Percentiles rank a stretch among this genome's conserved stretches.
Evolutionary conservation across 2,888 invertebrate genomes (phyloP).

Genomic region (Lamellibrachia satsuma): DNA sequence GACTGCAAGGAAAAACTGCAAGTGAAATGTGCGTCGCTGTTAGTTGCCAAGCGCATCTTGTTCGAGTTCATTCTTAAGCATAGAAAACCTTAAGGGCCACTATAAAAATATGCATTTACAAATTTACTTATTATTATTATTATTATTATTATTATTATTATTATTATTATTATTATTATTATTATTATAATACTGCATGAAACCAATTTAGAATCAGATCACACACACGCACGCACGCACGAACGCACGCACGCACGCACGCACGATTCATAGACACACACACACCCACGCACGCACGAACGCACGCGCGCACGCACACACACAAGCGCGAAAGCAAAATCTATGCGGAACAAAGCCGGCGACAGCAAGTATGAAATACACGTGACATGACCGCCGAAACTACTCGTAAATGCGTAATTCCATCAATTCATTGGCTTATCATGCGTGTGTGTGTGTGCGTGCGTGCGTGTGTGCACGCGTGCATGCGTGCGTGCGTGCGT

Average conservation of each 20-base stretch:
- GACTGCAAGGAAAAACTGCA: slow-evolving; percentile 63
- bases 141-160: too few relatives aligned
- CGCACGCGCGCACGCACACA: too few relatives aligned
- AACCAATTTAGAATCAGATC: too few relatives aligned
- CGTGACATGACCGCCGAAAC: not conserved
- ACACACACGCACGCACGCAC: not conserved
- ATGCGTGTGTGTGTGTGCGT: too few relatives aligned
- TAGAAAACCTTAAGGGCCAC: not conserved
- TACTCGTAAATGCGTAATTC: not conserved
- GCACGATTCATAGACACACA: too few relatives aligned
- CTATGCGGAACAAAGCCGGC: not conserved
- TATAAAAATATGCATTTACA: too few relatives aligned
- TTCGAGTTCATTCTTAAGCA: not conserved
- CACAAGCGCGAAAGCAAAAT: not conserved
- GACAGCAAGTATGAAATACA: not conserved
- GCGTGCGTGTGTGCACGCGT: too few relatives aligned
- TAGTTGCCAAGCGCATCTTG: slow-evolving; percentile 17
- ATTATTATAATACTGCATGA: too few relatives aligned
- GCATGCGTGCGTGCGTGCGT: too few relatives aligned
- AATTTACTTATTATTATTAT: too few relatives aligned
- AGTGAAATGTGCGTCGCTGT: slow-evolving; percentile 11
- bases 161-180: too few relatives aligned
- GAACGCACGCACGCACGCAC: not conserved
- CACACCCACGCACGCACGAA: not conserved
- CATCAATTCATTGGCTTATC: too few relatives aligned